These are phyloP conservation scores for Scaptomyza hsui DNA, from an alignment of 1,140 invertebrate species.

Conservation along the genomic window DNA sequence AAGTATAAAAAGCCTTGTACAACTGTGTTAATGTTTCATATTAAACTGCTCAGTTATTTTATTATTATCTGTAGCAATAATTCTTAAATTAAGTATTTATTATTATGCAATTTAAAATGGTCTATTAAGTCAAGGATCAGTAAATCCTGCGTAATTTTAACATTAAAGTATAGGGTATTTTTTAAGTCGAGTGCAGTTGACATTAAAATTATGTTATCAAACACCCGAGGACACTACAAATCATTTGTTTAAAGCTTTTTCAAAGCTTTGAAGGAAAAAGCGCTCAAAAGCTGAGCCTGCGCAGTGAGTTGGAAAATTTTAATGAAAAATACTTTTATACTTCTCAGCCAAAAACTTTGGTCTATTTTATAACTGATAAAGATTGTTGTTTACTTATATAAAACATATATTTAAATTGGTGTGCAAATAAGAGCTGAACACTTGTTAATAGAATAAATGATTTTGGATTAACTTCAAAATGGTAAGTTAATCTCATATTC, in stretches of 20 bases:
- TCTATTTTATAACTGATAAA: slow-evolving; percentile 64
- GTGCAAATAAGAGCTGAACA: not conserved
- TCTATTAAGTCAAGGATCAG: no score
- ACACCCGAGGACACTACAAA: not conserved
- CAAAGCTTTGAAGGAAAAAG: slow-evolving; percentile 41
- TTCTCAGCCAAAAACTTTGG: slow-evolving; percentile 56
- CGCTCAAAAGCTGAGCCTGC: slow-evolving; percentile 49
- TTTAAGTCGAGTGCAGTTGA: no score
- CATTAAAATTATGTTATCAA: no score
- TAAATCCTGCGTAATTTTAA: no score
- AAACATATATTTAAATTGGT: slow-evolving; percentile 25
- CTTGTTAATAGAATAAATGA: slow-evolving; percentile 35
- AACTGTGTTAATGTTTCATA: no score
- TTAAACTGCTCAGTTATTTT: no score
- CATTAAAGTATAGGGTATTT: no score
- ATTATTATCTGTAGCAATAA: no score
- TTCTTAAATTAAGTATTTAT: no score
- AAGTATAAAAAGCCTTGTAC: no score
- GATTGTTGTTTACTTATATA: slow-evolving; percentile 34
- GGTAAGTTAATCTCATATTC: slow-evolving; percentile 48
- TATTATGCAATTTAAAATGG: no score
- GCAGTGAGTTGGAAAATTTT: slow-evolving; percentile 55
- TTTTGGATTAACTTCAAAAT: slow-evolving; percentile 46
- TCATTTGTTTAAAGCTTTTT: slow-evolving; percentile 15
- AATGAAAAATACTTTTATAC: slow-evolving; percentile 79